Evolutionary conservation across 2,113 vertebrate genomes (phyloP).

Genomic region (cattle (Bos taurus)): DNA sequence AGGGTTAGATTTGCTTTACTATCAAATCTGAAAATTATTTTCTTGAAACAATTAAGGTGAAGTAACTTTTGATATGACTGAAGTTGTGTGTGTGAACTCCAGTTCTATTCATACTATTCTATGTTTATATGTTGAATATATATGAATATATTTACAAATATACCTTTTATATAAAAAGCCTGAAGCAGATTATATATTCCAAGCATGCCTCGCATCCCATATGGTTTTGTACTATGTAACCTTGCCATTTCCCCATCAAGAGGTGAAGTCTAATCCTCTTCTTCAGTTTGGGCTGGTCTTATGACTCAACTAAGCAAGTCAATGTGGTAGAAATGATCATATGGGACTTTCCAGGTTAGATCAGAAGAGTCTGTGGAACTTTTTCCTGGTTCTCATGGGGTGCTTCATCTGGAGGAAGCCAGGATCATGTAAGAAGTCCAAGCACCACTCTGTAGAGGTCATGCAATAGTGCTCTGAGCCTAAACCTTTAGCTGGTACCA

Average conservation of each 20-base stretch:
- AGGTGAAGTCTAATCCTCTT: background rate
- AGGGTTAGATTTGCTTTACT: background rate
- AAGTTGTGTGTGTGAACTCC: background rate
- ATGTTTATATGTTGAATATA: background rate
- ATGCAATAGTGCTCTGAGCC: background rate
- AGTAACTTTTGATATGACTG: background rate
- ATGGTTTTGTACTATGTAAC: background rate
- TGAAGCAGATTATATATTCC: background rate
- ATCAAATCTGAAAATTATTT: background rate
- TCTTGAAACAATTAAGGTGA: background rate
- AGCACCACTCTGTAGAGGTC: background rate
- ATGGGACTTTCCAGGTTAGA: background rate
- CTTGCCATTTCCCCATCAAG: background rate
- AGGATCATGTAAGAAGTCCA: background rate
- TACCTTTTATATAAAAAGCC: background rate
- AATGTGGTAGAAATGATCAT: background rate
- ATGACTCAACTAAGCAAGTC: background rate
- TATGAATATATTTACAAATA: background rate
- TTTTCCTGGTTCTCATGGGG: background rate
- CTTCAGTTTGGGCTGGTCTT: background rate
- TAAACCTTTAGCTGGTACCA: background rate
- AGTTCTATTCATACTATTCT: background rate
- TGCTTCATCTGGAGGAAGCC: background rate
- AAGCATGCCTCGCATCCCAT: background rate
- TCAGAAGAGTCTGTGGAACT: background rate